Conservation (phyloP, 2,888 invertebrate species). For the Gandaritis pyraliata region DNA sequence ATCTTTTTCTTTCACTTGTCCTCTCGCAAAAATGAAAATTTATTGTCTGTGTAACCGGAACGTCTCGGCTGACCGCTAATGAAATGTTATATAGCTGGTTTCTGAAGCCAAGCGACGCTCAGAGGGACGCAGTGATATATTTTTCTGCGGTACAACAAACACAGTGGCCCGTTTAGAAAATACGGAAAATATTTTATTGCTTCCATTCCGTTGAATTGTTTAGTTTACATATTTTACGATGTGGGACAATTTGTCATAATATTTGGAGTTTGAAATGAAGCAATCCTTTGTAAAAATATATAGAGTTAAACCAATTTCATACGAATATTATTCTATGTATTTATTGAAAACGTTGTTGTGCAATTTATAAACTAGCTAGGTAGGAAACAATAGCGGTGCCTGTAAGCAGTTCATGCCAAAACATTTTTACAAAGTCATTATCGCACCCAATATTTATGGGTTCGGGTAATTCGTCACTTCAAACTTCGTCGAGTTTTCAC, state of each 20-base stretch:
- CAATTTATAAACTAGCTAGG: too few species aligned
- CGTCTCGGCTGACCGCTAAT: constrained; percentile 72
- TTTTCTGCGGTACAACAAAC: constrained; percentile 53
- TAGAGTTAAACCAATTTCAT: too few species aligned
- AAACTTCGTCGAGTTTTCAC: constrained; percentile 55
- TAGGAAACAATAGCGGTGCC: too few species aligned
- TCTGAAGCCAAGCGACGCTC: constrained; percentile 45
- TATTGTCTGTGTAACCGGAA: constrained; percentile 70
- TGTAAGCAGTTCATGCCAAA: constrained; percentile 1
- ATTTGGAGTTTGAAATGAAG: not conserved
- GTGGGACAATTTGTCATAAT: constrained; percentile 8
- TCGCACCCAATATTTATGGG: constrained; percentile 48
- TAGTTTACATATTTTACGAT: constrained; percentile 32
- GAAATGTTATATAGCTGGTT: constrained; percentile 71
- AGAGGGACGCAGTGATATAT: constrained; percentile 51
- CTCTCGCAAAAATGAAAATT: constrained; percentile 78
- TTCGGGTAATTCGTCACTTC: constrained; percentile 55
- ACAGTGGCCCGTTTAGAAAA: constrained; percentile 41
- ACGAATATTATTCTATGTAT: too few species aligned
- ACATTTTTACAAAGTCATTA: constrained; percentile 41
- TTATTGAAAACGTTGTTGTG: too few species aligned
- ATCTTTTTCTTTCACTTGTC: constrained; percentile 78
- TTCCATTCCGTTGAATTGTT: constrained; percentile 35
- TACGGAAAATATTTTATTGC: constrained; percentile 42
- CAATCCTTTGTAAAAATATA: not conserved